These are phyloP conservation scores for Miltochrista miniata DNA, from an alignment of 2,888 invertebrate species.

Conservation along the genomic window DNA sequence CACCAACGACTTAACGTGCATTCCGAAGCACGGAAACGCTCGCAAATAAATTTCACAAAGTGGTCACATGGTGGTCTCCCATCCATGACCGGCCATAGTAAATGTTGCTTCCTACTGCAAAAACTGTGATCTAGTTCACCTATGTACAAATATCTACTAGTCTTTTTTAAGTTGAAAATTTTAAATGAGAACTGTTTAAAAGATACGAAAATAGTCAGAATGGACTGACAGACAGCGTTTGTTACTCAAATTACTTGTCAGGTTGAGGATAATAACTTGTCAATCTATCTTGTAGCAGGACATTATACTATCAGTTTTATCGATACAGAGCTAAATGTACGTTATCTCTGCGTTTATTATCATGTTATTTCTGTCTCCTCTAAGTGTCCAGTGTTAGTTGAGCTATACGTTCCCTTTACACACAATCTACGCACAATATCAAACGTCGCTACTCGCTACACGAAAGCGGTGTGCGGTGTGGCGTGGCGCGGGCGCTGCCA, in stretches of 20 bases:
- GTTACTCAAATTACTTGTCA: not conserved
- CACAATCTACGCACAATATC: conserved; percentile 19
- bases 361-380: conserved; percentile 17
- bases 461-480: conserved; percentile 32
- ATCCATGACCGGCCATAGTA: too few relatives aligned
- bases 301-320: not conserved
- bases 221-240: not conserved
- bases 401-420: conserved; percentile 35
- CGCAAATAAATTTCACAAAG: too few relatives aligned
- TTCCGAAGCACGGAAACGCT: too few relatives aligned
- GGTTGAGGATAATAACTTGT: not conserved
- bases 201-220: too few relatives aligned
- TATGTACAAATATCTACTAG: too few relatives aligned
- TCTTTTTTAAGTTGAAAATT: too few relatives aligned
- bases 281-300: not conserved
- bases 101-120: too few relatives aligned
- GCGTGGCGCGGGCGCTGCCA: conserved; percentile 56
- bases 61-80: too few relatives aligned
- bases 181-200: too few relatives aligned
- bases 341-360: conserved; percentile 13
- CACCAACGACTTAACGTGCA: too few relatives aligned
- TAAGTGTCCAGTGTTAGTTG: conserved; percentile 29
- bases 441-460: conserved; percentile 19
- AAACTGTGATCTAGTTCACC: too few relatives aligned
- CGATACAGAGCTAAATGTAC: not conserved